Percentiles rank a stretch among this genome's conserved stretches.
Conservation (phyloP, 2,888 invertebrate species). For the Nomada hirtipes region DNA sequence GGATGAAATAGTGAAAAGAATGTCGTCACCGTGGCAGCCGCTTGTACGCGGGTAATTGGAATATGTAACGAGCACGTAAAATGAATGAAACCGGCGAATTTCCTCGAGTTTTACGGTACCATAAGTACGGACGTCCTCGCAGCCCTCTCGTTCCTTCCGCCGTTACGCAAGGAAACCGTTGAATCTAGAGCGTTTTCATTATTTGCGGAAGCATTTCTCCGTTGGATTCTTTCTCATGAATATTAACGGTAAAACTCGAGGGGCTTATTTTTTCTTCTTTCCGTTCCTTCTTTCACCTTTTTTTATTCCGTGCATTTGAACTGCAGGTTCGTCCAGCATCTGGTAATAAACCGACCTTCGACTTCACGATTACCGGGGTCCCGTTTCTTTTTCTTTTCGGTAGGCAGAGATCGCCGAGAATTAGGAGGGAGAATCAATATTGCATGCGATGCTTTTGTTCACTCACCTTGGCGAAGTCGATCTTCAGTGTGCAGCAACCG, state of each 20-base stretch:
- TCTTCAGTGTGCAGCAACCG: conserved; percentile 99
- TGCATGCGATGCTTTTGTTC: background rate
- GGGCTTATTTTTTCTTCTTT: conserved; percentile 23
- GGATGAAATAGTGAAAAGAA: conserved; percentile 52
- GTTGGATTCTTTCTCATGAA: conserved; percentile 50
- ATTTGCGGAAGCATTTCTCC: conserved; percentile 51
- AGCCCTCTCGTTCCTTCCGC: background rate
- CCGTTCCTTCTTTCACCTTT: background rate
- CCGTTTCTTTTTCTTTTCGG: background rate
- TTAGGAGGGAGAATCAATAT: conserved; percentile 18
- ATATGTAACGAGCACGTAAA: conserved; percentile 61
- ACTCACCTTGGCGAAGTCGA: conserved; percentile 98
- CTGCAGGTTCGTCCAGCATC: background rate
- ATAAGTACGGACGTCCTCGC: conserved; percentile 16
- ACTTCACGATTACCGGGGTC: background rate
- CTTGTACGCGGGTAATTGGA: conserved; percentile 50
- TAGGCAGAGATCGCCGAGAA: background rate
- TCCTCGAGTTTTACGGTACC: conserved; percentile 41
- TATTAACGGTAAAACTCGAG: conserved; percentile 38
- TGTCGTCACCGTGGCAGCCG: conserved; percentile 32
- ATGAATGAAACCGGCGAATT: conserved; percentile 49
- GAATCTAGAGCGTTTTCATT: conserved; percentile 53
- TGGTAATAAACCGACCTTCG: conserved; percentile 31
- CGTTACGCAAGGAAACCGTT: conserved; percentile 37
- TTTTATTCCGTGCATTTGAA: background rate